A percentile compares a stretch with the other conserved stretches of the same genome.
These are phyloP conservation scores for Smutsia temminckii DNA, from an alignment of 2,797 vertebrate genomes.

Conservation along the genomic window DNA sequence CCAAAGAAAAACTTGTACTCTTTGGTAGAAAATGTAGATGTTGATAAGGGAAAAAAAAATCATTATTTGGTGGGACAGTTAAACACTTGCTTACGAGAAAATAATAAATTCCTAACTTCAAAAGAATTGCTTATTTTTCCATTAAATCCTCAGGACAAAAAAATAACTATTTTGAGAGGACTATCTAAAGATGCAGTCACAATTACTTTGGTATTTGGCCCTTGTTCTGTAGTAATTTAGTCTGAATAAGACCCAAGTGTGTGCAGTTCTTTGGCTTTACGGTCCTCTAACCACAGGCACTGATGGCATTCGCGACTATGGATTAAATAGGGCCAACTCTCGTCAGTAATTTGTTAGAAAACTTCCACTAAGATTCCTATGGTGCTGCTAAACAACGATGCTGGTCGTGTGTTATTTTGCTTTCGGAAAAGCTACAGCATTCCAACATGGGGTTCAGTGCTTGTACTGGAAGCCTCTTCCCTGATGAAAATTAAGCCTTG, in stretches of 20 bases:
- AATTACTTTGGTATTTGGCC: constrained; percentile 63
- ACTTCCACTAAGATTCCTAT: constrained; percentile 62
- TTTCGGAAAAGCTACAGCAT: constrained; percentile 56
- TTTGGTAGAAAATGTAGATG: not conserved
- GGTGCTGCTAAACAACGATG: constrained; percentile 65
- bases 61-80: constrained; percentile 6
- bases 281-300: constrained; percentile 59
- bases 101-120: not conserved
- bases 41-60: not conserved
- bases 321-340: constrained; percentile 74
- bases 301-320: constrained; percentile 70
- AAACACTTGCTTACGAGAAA: constrained; percentile 38
- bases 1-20: not conserved
- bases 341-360: constrained; percentile 66
- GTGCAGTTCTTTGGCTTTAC: constrained; percentile 73
- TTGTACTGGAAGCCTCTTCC: constrained; percentile 34
- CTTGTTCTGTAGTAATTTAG: constrained; percentile 65
- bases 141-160: constrained; percentile 52
- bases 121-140: constrained; percentile 53
- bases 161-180: constrained; percentile 44
- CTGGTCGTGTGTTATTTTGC: constrained; percentile 64
- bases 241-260: constrained; percentile 71
- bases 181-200: constrained; percentile 9
- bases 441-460: not conserved
- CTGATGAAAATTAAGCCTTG: constrained; percentile 64